Evolutionary conservation across 1,140 invertebrate genomes (phyloP).

Genomic region (Parapsyche elsis): DNA sequence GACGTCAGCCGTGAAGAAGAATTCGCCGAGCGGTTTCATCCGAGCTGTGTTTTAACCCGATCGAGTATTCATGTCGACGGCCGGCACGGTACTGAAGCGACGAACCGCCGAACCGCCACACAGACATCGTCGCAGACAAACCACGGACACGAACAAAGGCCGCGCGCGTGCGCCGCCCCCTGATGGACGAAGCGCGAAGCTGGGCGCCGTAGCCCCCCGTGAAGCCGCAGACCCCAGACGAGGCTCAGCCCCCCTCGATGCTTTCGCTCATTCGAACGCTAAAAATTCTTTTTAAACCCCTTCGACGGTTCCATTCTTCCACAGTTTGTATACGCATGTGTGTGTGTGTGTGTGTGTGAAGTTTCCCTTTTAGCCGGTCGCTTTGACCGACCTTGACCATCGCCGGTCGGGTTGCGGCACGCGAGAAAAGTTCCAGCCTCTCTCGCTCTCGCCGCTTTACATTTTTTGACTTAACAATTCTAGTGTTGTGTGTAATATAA

Average conservation of each 20-base stretch:
- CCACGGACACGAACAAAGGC: not conserved
- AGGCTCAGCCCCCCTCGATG: no score
- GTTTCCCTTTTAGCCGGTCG: not conserved
- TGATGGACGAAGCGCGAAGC: not conserved
- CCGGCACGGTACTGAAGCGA: conserved; percentile 13
- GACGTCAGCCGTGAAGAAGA: conserved; percentile 77
- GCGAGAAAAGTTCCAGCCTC: not conserved
- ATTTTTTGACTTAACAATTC: not conserved
- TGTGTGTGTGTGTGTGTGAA: no score
- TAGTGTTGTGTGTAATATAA: no score
- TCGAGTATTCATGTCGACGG: no score
- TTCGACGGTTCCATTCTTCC: no score
- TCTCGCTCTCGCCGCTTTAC: not conserved
- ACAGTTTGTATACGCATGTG: no score
- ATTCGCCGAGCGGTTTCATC: conserved; percentile 77
- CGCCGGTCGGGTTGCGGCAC: not conserved
- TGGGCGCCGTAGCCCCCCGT: not conserved
- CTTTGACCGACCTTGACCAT: conserved; percentile 24
- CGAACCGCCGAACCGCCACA: not conserved
- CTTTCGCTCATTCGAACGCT: no score
- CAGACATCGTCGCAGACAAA: not conserved
- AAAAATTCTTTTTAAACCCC: no score
- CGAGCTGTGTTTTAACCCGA: no score
- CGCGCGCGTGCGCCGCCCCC: not conserved
- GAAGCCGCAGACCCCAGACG: no score